Conservation (phyloP, 2,888 invertebrate species). For the Buathra laborator region DNA sequence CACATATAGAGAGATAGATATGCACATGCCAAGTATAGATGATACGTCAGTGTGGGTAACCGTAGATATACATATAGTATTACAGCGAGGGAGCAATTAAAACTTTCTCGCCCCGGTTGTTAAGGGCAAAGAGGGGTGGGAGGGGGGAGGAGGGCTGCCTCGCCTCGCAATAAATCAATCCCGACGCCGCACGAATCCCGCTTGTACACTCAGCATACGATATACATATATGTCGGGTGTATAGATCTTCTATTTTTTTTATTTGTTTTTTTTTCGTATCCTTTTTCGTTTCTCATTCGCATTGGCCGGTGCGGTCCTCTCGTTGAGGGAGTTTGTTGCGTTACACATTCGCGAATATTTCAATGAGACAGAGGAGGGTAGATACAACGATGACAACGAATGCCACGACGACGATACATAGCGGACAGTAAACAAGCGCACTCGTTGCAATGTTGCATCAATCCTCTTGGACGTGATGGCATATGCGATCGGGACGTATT, state of each 20-base stretch:
- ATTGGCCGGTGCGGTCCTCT: not conserved
- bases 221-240: slow-evolving; percentile 58
- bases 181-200: slow-evolving; percentile 53
- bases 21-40: slow-evolving; percentile 4
- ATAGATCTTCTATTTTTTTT: slow-evolving; percentile 41
- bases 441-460: slow-evolving; percentile 19
- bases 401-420: not conserved
- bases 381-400: not conserved
- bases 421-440: slow-evolving; percentile 24
- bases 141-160: slow-evolving; percentile 52
- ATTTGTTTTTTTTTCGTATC: slow-evolving; percentile 1
- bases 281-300: slow-evolving; percentile 49
- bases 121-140: slow-evolving; percentile 64
- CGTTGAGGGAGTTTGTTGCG: slow-evolving; percentile 3
- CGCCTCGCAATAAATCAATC: slow-evolving; percentile 69
- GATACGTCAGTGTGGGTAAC: slow-evolving; percentile 14
- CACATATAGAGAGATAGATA: not conserved
- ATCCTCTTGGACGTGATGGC: no score
- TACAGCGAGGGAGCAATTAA: slow-evolving; percentile 76
- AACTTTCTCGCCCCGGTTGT: slow-evolving; percentile 76
- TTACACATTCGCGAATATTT: slow-evolving; percentile 1
- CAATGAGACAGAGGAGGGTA: not conserved
- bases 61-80: slow-evolving; percentile 63
- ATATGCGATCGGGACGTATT: no score
- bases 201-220: slow-evolving; percentile 63